Conservation (phyloP, 2,888 invertebrate genomes). For the Hemicrepidius hirtus region DNA sequence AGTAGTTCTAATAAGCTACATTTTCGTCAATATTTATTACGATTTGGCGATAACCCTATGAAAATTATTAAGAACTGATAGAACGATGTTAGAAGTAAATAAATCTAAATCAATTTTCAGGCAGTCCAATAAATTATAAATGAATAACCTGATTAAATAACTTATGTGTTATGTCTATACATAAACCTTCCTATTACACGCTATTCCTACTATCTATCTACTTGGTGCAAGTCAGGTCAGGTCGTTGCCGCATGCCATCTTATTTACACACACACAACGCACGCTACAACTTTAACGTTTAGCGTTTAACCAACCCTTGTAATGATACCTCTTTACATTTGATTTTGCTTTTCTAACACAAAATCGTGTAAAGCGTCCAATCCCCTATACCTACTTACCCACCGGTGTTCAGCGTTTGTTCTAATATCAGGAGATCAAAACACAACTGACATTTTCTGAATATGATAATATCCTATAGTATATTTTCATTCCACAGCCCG, state of each 20-base stretch:
- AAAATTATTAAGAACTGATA: not conserved
- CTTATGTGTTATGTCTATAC: constrained; percentile 35
- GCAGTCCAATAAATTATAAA: constrained; percentile 39
- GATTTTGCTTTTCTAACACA: too few relatives aligned
- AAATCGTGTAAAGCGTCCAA: too few relatives aligned
- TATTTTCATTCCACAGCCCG: too few relatives aligned
- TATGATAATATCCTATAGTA: too few relatives aligned
- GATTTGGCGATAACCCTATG: not conserved
- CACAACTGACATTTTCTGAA: too few relatives aligned
- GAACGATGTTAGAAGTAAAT: constrained; percentile 14
- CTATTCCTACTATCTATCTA: constrained; percentile 40
- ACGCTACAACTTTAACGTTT: too few relatives aligned
- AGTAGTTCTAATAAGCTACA: too few relatives aligned
- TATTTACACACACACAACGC: constrained; percentile 49
- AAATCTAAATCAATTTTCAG: constrained; percentile 32
- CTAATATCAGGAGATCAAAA: too few relatives aligned
- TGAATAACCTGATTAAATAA: constrained; percentile 31
- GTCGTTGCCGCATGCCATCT: constrained; percentile 37
- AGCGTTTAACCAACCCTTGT: not conserved
- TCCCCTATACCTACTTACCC: too few relatives aligned
- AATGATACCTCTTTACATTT: too few relatives aligned
- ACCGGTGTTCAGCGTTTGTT: too few relatives aligned
- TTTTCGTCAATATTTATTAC: not conserved
- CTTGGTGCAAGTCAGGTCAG: constrained; percentile 16
- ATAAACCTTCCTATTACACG: constrained; percentile 31